Evolutionary conservation across 2,113 vertebrate species (phyloP), one percentile per base, ranked within the genome.

Genomic region (Syngnathus scovelli): DNA sequence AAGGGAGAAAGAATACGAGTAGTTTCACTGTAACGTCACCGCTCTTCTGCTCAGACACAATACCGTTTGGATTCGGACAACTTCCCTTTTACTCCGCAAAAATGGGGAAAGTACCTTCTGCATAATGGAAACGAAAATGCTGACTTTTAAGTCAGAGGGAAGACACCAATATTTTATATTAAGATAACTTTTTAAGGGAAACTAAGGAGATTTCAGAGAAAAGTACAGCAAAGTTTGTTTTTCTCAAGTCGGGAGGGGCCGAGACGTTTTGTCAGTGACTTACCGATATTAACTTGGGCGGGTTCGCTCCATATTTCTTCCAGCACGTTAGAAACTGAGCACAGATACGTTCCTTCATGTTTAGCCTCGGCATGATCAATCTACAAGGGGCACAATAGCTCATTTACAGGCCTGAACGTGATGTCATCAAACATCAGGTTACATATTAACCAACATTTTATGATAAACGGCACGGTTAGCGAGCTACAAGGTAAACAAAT

Each of bases 281-380:
- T 86, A 95, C 93, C 90, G 9, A 93, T 23, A 18, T 83, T 80
- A 70, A 95, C 27, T n/a, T 94, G 89, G 3, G 88, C 91, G 0
- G 92, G 77, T 0, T 85, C 85, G 55, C 84, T 93, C 94, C 94
- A 95, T 7, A 78, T 85, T 80, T 95, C 93, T 1, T 89, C 85
- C 0, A 78, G 74, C 7, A 76, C 67, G 61, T 94, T 95, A 63
- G 92, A 91, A 59, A 92, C 89, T 8, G 90, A 90, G 78, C 94
- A 95, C 55, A 95, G 86, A 72, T 95, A 95, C 0, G 90, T 85
- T 61, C 93, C 94, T 0, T 66, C 71, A 56, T 89, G 69, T 23
- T 85, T 82, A 9, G 68, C 72, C 41, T 75, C 78, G 16, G 69
- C 78, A 18, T 39, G 16, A 41, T 88, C 77, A 62, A 92, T 83